Conservation (phyloP, 2,888 invertebrate genomes). For the Congeria kusceri region DNA sequence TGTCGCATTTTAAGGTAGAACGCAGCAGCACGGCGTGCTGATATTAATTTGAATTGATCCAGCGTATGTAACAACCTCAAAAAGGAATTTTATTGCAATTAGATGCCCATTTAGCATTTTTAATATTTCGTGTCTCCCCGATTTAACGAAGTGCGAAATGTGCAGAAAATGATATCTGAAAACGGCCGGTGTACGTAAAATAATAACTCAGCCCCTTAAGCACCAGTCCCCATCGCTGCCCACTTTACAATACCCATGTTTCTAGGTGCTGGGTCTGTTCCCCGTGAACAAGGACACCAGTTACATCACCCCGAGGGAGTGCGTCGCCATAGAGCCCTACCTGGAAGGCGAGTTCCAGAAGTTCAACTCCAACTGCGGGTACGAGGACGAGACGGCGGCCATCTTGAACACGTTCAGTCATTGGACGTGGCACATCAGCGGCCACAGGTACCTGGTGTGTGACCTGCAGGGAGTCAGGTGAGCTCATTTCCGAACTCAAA, state of each 20-base stretch:
- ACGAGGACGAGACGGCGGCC: slow-evolving; percentile 52
- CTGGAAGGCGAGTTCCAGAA: slow-evolving; percentile 60
- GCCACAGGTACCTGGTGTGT: slow-evolving; percentile 57
- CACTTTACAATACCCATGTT: not conserved
- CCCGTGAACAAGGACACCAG: slow-evolving; percentile 47
- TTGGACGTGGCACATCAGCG: slow-evolving; percentile 63
- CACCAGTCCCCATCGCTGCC: too few species aligned
- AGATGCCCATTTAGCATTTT: too few species aligned
- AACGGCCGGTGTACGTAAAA: too few species aligned
- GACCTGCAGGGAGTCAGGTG: slow-evolving; percentile 61
- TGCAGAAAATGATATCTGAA: too few species aligned
- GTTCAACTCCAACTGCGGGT: slow-evolving; percentile 59
- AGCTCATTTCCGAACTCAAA: too few species aligned
- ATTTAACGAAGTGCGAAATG: too few species aligned
- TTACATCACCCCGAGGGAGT: slow-evolving; percentile 50
- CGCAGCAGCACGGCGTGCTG: too few species aligned
- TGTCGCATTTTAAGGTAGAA: slow-evolving; percentile 57
- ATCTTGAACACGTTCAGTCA: slow-evolving; percentile 63
- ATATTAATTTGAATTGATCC: too few species aligned
- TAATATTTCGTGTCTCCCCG: too few species aligned
- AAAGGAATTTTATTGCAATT: too few species aligned
- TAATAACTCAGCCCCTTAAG: too few species aligned
- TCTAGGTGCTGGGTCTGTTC: slow-evolving; percentile 49
- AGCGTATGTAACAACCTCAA: too few species aligned
- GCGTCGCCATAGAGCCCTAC: slow-evolving; percentile 62